These are phyloP conservation scores for Pristionchus fissidentatus DNA, from an alignment of 2,888 invertebrate genomes.

Conservation along the genomic window DNA sequence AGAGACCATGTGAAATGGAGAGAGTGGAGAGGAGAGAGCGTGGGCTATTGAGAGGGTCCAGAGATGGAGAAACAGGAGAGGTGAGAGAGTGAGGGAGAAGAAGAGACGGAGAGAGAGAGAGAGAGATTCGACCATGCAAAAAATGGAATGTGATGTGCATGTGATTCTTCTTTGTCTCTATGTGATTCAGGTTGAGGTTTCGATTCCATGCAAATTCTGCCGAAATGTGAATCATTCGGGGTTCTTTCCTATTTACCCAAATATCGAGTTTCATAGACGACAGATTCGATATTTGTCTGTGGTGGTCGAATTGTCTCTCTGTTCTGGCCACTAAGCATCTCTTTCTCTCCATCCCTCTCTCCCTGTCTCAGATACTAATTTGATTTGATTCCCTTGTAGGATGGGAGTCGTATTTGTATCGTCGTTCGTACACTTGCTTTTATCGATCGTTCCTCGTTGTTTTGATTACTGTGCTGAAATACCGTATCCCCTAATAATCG, in stretches of 20 bases:
- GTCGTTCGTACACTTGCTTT: too few relatives aligned
- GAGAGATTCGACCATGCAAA: not conserved
- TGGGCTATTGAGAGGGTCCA: too few relatives aligned
- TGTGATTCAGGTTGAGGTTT: not conserved
- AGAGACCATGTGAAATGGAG: not conserved
- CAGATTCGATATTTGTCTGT: not conserved
- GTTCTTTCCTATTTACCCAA: not conserved
- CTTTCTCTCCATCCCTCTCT: not conserved
- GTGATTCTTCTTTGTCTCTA: not conserved
- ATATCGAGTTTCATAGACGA: not conserved
- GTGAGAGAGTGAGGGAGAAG: not conserved
- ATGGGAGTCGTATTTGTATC: too few relatives aligned
- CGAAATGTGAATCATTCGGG: too few relatives aligned
- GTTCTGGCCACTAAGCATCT: too few relatives aligned
- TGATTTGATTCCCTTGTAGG: not conserved
- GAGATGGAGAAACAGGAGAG: not conserved
- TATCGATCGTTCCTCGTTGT: too few relatives aligned
- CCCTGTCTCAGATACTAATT: not conserved
- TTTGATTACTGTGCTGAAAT: too few relatives aligned
- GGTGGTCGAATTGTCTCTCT: too few relatives aligned
- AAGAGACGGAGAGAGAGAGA: not conserved
- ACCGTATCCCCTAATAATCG: not conserved
- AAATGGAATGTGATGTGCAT: conserved; percentile 25
- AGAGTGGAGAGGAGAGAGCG: conserved; percentile 12
- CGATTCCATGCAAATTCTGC: not conserved